Evolutionary conservation across 1,140 invertebrate species (phyloP).

Genomic region (Drosophila lini): DNA sequence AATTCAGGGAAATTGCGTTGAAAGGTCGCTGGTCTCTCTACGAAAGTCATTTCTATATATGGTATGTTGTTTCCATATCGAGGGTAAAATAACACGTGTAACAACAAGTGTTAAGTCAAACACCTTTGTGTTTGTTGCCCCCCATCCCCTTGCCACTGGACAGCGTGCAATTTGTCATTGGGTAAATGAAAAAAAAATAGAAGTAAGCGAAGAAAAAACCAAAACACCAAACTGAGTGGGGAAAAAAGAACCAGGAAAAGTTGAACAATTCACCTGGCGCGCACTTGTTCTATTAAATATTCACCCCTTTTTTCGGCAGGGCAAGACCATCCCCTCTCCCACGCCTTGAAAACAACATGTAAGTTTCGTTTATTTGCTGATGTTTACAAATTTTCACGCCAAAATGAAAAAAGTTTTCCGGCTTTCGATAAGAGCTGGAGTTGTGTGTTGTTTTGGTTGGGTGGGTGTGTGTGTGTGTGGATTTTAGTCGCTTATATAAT

Average conservation of each 20-base stretch:
- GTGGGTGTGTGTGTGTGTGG: background rate
- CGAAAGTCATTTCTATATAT: conserved; percentile 53
- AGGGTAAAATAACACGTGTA: conserved; percentile 31
- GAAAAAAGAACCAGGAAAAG: conserved; percentile 5
- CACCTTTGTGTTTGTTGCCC: conserved; percentile 26
- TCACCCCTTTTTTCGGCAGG: conserved; percentile 65
- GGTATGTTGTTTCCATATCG: conserved; percentile 8
- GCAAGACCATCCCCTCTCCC: background rate
- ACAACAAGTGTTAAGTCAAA: conserved; percentile 75
- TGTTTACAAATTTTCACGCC: conserved; percentile 82
- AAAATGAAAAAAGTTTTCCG: conserved; percentile 77
- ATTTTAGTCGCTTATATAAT: conserved; percentile 32
- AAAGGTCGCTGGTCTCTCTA: conserved; percentile 54
- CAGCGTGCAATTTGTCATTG: conserved; percentile 74
- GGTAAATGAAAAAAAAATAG: conserved; percentile 41
- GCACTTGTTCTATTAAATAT: conserved; percentile 72
- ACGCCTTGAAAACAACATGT: conserved; percentile 33
- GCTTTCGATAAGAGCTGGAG: conserved; percentile 20
- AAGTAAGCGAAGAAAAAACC: conserved; percentile 13
- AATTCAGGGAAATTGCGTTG: conserved; percentile 71
- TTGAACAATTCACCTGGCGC: conserved; percentile 30
- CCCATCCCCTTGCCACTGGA: conserved; percentile 6
- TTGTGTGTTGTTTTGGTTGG: background rate
- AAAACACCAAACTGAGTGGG: conserved; percentile 3
- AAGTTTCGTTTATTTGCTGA: conserved; percentile 75